phyloP scores from a whole-genome alignment of 1,140 invertebrate genomes.

The Drosophila navojoa region DNA sequence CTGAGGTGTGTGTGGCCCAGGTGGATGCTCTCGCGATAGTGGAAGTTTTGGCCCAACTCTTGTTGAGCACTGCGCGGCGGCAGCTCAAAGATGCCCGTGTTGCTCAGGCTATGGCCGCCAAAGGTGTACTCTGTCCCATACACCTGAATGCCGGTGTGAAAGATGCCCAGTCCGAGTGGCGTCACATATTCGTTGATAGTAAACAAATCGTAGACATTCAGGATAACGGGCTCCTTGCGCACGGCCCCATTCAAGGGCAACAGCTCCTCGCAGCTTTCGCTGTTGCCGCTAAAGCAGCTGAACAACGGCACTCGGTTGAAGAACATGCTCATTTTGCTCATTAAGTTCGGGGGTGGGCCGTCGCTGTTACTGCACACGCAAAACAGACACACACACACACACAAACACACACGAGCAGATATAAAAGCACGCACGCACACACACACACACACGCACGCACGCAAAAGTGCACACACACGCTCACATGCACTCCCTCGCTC shows the following conservation, averaged over 20 bases:
- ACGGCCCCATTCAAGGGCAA: not conserved
- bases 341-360: no score
- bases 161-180: constrained; percentile 96
- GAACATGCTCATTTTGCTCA: constrained; percentile 19
- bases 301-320: constrained; percentile 29
- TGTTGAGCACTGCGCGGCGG: constrained; percentile 93
- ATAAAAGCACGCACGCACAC: not conserved
- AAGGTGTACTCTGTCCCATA: constrained; percentile 98
- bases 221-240: constrained; percentile 48
- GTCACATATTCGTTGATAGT: constrained; percentile 93
- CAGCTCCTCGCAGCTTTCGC: constrained; percentile 31
- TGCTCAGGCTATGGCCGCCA: constrained; percentile 94
- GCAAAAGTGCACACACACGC: not conserved
- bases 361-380: no score
- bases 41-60: constrained; percentile 97
- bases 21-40: constrained; percentile 97
- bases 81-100: constrained; percentile 97
- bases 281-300: constrained; percentile 19
- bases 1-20: constrained; percentile 98
- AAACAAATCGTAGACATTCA: constrained; percentile 64
- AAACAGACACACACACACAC: not conserved
- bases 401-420: not conserved
- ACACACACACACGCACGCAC: not conserved
- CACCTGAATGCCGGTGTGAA: constrained; percentile 98
- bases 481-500: not conserved